Percentiles rank a stretch among this genome's conserved stretches.
These are phyloP conservation scores for Alca torda DNA, from an alignment of 2,797 vertebrate species.

Conservation along the genomic window DNA sequence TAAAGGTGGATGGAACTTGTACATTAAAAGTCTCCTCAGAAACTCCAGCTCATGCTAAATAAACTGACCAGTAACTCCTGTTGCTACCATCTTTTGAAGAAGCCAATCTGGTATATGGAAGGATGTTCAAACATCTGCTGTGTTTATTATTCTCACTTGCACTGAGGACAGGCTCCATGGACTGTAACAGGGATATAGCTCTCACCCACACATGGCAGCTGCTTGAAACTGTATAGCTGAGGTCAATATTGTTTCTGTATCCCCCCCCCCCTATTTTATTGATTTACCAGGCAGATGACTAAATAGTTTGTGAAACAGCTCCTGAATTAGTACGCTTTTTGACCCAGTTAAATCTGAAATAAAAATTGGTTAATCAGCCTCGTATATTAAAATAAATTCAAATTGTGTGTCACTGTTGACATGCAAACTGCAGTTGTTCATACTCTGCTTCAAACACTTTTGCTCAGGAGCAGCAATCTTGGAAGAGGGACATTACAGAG, in stretches of 20 bases:
- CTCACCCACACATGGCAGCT: constrained; percentile 54
- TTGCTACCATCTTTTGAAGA: background rate
- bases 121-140: background rate
- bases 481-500: background rate
- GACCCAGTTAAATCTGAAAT: background rate
- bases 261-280: background rate
- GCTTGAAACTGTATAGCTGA: constrained; percentile 46
- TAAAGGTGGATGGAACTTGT: background rate
- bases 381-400: background rate
- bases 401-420: background rate
- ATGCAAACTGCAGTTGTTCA: background rate
- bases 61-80: background rate
- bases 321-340: background rate
- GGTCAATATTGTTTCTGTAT: background rate
- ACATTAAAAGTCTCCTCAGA: background rate
- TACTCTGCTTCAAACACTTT: background rate
- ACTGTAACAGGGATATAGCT: background rate
- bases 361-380: background rate
- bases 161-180: background rate
- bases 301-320: background rate
- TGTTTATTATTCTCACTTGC: background rate
- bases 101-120: background rate
- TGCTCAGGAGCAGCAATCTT: background rate
- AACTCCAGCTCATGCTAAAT: background rate
- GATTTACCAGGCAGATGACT: background rate